Percentiles rank a stretch among this genome's conserved stretches.
Evolutionary conservation across 2,797 vertebrate species (phyloP).

Genomic region (Syndactyla subalaris): DNA sequence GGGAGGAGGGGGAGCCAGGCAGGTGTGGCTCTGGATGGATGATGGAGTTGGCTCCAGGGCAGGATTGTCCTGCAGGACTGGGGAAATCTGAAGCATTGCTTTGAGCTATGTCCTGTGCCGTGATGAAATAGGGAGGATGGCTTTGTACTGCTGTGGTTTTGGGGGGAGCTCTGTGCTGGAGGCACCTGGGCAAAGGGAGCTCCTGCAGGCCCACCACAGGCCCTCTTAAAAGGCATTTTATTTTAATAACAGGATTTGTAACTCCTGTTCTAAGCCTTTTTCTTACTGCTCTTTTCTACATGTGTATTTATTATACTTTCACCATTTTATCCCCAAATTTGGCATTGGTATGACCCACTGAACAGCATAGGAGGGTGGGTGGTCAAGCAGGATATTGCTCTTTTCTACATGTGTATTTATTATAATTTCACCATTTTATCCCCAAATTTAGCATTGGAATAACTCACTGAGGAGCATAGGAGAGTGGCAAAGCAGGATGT

Average conservation of each 20-base stretch:
- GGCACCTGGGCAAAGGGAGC: background rate
- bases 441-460: background rate
- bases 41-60: constrained; percentile 75
- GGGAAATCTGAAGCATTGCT: constrained; percentile 75
- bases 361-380: rapidly evolving
- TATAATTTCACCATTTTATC: background rate
- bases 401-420: background rate
- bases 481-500: background rate
- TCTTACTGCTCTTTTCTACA: background rate
- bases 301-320: background rate
- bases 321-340: background rate
- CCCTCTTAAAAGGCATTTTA: background rate
- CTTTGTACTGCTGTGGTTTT: background rate
- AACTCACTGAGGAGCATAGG: rapidly evolving
- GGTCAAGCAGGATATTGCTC: background rate
- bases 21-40: constrained; percentile 64
- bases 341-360: background rate
- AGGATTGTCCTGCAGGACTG: constrained; percentile 73
- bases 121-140: constrained; percentile 49
- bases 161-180: background rate
- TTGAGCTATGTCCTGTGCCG: constrained; percentile 76
- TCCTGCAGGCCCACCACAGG: background rate
- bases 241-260: background rate
- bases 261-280: background rate
- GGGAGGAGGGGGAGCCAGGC: background rate